Percentiles rank a stretch among this genome's conserved stretches.
Evolutionary conservation across 2,797 vertebrate genomes (phyloP).

Genomic region (Pygocentrus nattereri): DNA sequence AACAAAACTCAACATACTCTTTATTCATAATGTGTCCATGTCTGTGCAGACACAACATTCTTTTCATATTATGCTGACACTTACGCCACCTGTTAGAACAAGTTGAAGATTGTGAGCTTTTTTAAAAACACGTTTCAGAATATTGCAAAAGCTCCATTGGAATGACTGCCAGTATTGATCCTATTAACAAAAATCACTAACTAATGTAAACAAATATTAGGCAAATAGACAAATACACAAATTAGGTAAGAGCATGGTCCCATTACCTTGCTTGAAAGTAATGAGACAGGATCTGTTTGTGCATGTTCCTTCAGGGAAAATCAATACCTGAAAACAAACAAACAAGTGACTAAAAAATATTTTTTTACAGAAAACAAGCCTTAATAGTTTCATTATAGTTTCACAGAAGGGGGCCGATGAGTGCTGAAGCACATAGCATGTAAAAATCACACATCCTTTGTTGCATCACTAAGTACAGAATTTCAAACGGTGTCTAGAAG

Average conservation of each 20-base stretch:
- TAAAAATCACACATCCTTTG: too few relatives aligned
- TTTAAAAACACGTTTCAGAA: neutral
- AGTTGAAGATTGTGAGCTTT: neutral
- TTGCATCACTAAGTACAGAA: too few relatives aligned
- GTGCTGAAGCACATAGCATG: too few relatives aligned
- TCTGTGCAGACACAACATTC: neutral
- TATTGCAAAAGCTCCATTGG: neutral
- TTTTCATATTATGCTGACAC: neutral
- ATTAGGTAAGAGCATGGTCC: neutral
- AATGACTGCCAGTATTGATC: neutral
- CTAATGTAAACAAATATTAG: neutral
- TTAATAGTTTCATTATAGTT: neutral
- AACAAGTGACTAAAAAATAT: neutral
- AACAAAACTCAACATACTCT: neutral
- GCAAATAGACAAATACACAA: neutral
- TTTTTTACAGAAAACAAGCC: neutral
- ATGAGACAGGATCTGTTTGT: constrained; percentile 98
- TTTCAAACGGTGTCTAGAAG: too few relatives aligned
- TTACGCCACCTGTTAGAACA: neutral
- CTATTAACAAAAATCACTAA: neutral
- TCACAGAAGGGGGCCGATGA: too few relatives aligned
- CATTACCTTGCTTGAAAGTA: constrained; percentile 96
- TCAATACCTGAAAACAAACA: constrained; percentile 82
- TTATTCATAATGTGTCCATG: neutral
- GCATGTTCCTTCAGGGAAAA: constrained; percentile 98